Percentiles rank a stretch among this genome's conserved stretches.
phyloP scores from a whole-genome alignment of 2,888 invertebrate species.

The Quadroppia sp. region DNA sequence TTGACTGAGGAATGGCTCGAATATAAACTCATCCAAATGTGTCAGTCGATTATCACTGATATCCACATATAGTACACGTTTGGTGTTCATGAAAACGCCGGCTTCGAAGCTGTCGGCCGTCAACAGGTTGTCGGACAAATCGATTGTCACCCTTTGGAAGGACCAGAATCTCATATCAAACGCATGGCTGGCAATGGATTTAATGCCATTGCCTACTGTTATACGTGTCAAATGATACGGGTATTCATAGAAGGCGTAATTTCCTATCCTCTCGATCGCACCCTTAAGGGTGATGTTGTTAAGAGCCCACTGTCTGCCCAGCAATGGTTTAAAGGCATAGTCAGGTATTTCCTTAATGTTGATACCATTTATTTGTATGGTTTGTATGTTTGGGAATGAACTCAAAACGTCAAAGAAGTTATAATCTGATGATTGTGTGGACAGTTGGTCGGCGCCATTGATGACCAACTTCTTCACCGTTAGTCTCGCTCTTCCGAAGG shows the following conservation, averaged over 20 bases:
- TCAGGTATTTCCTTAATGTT: not conserved
- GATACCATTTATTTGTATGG: not conserved
- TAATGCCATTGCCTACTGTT: not conserved
- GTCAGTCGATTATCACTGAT: not conserved
- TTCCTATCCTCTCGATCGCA: not conserved
- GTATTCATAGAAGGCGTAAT: conserved; percentile 9
- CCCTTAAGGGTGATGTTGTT: not conserved
- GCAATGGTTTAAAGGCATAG: conserved; percentile 7
- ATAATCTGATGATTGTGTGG: not conserved
- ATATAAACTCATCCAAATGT: conserved; percentile 18
- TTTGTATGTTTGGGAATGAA: not conserved
- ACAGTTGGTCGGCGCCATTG: not conserved
- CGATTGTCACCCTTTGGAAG: not conserved
- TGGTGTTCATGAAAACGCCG: conserved; percentile 25
- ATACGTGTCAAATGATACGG: not conserved
- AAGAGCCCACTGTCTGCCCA: not conserved
- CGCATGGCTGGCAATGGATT: conserved; percentile 16
- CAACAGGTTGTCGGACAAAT: conserved; percentile 13
- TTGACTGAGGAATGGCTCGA: not conserved
- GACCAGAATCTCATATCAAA: not conserved
- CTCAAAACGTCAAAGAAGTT: conserved; percentile 13
- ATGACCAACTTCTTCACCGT: not conserved
- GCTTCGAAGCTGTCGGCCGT: conserved; percentile 18
- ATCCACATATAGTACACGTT: not conserved
- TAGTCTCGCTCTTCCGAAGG: not conserved